Percentiles rank a stretch among this genome's conserved stretches.
Conservation (phyloP, 35 echinoderm and acorn worm species). For the Heliocidaris erythrogramma region DNA sequence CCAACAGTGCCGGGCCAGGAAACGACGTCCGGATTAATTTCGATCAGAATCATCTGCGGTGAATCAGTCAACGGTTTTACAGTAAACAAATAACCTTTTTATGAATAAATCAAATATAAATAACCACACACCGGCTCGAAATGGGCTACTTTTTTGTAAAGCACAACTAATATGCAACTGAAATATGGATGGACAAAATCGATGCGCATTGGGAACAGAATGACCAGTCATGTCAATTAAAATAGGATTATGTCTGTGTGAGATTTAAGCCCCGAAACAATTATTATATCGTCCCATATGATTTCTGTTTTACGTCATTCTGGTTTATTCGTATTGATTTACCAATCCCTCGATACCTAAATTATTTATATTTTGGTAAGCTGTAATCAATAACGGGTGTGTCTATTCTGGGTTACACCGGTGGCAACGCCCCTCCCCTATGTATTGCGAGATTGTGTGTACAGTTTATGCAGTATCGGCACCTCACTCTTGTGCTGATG, state of each 20-base stretch:
- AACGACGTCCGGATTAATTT: neutral
- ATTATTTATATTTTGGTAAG: neutral
- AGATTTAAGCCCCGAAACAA: neutral
- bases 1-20: neutral
- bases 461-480: too few relatives aligned
- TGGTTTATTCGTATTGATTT: neutral
- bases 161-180: neutral
- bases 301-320: neutral
- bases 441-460: too few relatives aligned
- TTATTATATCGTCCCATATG: neutral
- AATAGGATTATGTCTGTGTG: neutral
- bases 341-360: neutral
- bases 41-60: neutral
- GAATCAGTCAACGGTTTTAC: neutral
- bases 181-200: neutral
- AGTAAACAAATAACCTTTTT: neutral
- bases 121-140: too few relatives aligned
- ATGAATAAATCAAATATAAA: too few relatives aligned
- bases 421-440: too few relatives aligned
- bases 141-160: neutral
- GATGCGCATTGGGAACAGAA: neutral
- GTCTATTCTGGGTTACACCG: neutral
- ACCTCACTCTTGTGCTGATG: too few relatives aligned
- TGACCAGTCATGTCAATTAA: too few relatives aligned
- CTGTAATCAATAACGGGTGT: neutral